These are phyloP conservation scores for Ptilorrhoa leucosticta DNA, from an alignment of 2,113 vertebrate species.

Conservation along the genomic window DNA sequence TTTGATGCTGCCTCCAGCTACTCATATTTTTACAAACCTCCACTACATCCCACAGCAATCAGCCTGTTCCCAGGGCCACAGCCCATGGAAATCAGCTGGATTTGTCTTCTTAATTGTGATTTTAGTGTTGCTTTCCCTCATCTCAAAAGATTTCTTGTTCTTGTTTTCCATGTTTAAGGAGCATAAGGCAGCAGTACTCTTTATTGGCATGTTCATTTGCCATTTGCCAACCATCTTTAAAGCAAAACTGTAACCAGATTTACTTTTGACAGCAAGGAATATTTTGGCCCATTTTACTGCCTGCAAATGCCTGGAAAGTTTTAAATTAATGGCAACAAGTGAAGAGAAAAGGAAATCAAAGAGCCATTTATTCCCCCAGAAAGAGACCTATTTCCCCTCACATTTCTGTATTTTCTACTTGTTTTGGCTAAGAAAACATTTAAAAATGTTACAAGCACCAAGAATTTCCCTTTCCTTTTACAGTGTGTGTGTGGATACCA, in stretches of 20 bases:
- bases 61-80: background rate
- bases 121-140: background rate
- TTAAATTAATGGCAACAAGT: slow-evolving; percentile 59
- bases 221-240: slow-evolving; percentile 45
- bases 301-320: slow-evolving; percentile 48
- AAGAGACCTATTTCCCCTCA: slow-evolving; percentile 7
- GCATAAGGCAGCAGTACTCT: slow-evolving; percentile 30
- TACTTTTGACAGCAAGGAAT: slow-evolving; percentile 39
- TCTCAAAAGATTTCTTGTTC: background rate
- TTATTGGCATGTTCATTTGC: slow-evolving; percentile 34
- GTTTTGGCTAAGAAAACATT: background rate
- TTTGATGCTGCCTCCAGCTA: background rate
- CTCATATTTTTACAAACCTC: background rate
- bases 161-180: background rate
- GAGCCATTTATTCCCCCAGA: slow-evolving; percentile 45
- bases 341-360: slow-evolving; percentile 58
- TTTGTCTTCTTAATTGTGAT: background rate
- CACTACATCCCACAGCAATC: fast-evolving
- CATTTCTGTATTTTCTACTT: slow-evolving; percentile 14
- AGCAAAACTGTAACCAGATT: slow-evolving; percentile 46
- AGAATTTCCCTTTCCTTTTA: background rate
- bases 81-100: background rate
- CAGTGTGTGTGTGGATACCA: background rate
- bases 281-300: slow-evolving; percentile 48
- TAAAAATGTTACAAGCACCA: background rate